Conservation (phyloP, 2,113 vertebrate genomes). For the Clupea harengus region DNA sequence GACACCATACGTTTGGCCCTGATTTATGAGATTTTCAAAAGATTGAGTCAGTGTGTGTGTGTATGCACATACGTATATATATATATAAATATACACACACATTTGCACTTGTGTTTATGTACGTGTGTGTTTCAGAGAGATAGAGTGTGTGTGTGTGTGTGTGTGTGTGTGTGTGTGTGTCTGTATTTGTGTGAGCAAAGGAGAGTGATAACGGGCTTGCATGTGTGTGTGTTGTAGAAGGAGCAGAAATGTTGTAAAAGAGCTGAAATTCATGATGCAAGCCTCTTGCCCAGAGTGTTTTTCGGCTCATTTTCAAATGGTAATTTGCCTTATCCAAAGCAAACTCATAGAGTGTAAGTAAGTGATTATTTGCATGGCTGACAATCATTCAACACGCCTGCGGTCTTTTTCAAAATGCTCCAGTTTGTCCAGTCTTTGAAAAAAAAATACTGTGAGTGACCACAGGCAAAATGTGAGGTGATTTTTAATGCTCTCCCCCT, state of each 20-base stretch:
- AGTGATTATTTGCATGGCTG: conserved; percentile 99
- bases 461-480: conserved; percentile 70
- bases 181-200: neutral
- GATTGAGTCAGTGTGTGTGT: conserved; percentile 34
- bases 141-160: neutral
- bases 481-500: conserved; percentile 56
- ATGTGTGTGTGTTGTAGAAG: neutral
- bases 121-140: neutral
- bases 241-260: conserved; percentile 56
- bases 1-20: conserved; percentile 14
- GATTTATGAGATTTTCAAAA: conserved; percentile 22
- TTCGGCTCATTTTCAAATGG: conserved; percentile 95
- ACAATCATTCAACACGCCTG: conserved; percentile 88
- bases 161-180: neutral
- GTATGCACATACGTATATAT: conserved; percentile 45
- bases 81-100: too few species aligned
- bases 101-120: too few species aligned
- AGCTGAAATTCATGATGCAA: conserved; percentile 81
- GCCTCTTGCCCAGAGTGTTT: conserved; percentile 90
- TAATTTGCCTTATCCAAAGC: conserved; percentile 95
- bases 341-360: conserved; percentile 94
- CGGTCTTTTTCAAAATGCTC: conserved; percentile 87
- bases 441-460: conserved; percentile 72
- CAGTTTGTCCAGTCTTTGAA: conserved; percentile 85
- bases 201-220: neutral